Evolutionary conservation across 2,888 invertebrate genomes (phyloP).

Genomic region (Microctonus aethiopoides): DNA sequence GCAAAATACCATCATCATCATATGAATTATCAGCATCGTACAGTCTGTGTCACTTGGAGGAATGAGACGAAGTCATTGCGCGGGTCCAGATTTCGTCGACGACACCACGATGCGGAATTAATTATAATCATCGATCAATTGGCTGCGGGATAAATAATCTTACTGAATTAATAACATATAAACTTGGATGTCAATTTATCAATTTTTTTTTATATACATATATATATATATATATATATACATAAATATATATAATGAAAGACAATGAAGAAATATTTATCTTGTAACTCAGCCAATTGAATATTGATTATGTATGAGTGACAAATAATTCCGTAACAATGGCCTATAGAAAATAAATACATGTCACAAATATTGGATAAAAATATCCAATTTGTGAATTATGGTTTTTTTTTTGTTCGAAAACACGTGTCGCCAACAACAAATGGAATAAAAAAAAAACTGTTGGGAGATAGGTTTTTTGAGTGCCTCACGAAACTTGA

Average conservation of each 20-base stretch:
- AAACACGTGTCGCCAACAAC: constrained; percentile 23
- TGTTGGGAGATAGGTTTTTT: constrained; percentile 38
- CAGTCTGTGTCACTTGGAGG: constrained; percentile 34
- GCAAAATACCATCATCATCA: constrained; percentile 13
- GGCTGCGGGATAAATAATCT: background rate
- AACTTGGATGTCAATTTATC: background rate
- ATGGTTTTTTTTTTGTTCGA: constrained; percentile 20
- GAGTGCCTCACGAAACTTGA: constrained; percentile 36
- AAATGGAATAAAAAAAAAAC: constrained; percentile 22
- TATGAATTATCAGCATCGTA: constrained; percentile 23
- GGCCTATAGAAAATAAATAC: constrained; percentile 11
- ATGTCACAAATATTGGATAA: background rate
- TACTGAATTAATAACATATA: background rate
- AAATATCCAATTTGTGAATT: background rate
- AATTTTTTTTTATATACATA: background rate
- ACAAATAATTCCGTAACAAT: constrained; percentile 5
- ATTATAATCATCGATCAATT: constrained; percentile 13
- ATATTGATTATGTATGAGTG: background rate
- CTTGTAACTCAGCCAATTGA: background rate
- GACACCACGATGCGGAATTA: constrained; percentile 19
- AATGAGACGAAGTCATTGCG: constrained; percentile 29
- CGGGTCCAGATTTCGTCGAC: constrained; percentile 29
- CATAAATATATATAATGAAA: background rate
- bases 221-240: background rate
- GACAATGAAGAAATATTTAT: background rate